Evolutionary conservation across 2,888 invertebrate genomes (phyloP), one percentile per base, ranked within the genome.

Genomic region (Pherbina coryleti): DNA sequence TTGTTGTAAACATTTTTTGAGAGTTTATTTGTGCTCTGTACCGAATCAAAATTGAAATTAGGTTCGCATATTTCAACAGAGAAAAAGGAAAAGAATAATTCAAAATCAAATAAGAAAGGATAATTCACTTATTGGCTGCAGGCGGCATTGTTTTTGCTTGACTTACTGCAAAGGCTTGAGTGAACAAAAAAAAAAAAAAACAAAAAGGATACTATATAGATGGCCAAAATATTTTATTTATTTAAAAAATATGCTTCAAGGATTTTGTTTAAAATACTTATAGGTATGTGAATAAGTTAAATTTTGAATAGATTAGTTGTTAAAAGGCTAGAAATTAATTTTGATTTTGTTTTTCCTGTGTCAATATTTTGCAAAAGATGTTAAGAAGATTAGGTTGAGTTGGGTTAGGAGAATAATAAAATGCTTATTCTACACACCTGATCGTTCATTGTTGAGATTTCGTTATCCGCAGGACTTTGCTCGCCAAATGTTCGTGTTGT

Each of bases 401-500:
- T 0, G 28, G 2, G 28, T 60, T 60, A 3, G 9, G 28, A 28
- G 9, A 25, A 14, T 28, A 1, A 25, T 8, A 28, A 14, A 8
- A 8, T 55, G 67, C 51, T 19, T n/a, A 14, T 28, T 14, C 1
- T 14, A n/a, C 78, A 91, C 90, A 93, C 93, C 92, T 93, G 93
- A 87, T 93, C 93, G 84, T 93, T 93, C 90, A 93, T 90, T 76
- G 93, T 92, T 84, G 92, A 92, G 85, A 92, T 91, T 86, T 93
- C 93, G 88, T 92, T 92, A 86, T 91, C 91, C 79, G 84, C 84
- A 69, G 88, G 87, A 83, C 85, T 84, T 73, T 85, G 85, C 78
- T 88, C 89, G 83, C 85, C 86, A 76, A 86, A 84, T 74, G 86
- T 86, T 72, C 89, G 86, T 66, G 90, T 90, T 81, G 89, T 85